phyloP scores from a whole-genome alignment of 2,888 invertebrate genomes.

The Hirtodrosophila confusa region DNA sequence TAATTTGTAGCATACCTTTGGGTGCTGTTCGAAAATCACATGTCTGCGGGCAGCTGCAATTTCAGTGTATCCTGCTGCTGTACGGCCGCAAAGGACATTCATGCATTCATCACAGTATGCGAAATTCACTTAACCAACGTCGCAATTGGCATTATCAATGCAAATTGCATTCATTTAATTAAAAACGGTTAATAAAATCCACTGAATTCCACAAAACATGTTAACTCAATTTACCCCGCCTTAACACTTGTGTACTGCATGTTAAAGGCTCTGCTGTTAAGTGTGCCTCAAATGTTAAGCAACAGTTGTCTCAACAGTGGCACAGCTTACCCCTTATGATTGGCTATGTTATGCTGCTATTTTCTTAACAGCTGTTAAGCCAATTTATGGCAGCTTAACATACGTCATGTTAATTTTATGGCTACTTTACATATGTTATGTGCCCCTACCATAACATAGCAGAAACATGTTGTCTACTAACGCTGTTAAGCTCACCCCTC shows the following conservation, averaged over 20 bases:
- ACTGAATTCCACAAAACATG: conserved; percentile 10
- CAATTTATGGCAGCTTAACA: conserved; percentile 27
- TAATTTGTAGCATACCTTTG: conserved; percentile 62
- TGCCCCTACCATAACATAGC: background rate
- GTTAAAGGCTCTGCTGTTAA: background rate
- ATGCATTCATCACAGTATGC: conserved; percentile 33
- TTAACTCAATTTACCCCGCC: background rate
- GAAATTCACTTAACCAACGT: conserved; percentile 48
- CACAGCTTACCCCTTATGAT: conserved; percentile 3
- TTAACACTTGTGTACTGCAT: background rate
- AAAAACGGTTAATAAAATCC: conserved; percentile 38
- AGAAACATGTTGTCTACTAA: conserved; percentile 6
- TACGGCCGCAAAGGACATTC: conserved; percentile 5
- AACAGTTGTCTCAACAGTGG: background rate
- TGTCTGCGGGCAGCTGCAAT: conserved; percentile 21
- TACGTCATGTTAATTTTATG: conserved; percentile 15
- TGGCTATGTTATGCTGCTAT: background rate
- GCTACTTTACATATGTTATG: conserved; percentile 1
- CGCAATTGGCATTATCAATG: conserved; percentile 49
- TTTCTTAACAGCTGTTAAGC: conserved; percentile 5
- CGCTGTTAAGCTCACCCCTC: conserved; percentile 8
- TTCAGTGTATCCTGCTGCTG: background rate
- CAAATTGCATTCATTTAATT: conserved; percentile 56
- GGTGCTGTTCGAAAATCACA: conserved; percentile 54
- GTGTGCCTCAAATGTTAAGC: no score